Base-by-base conservation (phyloP, 2,113 vertebrate genomes). In the Orcinus orca region DNA sequence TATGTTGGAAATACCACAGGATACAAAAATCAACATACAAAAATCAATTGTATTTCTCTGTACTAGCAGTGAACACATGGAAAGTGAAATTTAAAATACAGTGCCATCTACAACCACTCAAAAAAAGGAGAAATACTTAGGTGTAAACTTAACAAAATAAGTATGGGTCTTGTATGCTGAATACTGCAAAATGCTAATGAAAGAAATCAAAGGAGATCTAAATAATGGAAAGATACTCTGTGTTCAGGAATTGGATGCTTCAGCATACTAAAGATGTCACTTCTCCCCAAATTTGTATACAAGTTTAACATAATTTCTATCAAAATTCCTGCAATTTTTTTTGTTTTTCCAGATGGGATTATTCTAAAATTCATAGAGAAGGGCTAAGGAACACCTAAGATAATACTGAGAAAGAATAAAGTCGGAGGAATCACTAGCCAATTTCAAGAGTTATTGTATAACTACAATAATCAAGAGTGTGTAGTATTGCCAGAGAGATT, bases 181-280 rank as follows among this genome's bases (percentile, higher is more conserved):
- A 88, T 71, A 67, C 18, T 76, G 25, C 38, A 92, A 82, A 92
- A 71, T 83, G 26, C 29, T 93, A 15, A 55, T 90, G 58, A 88
- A 92, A 58, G 18, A 93, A 97, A 83, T 76, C 38, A 87, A 60
- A 80, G 38, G 73, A 36, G 8, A 71, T 86, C 21, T 96, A 80
- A 84, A 70, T 71, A 50, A 55, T 41, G 55, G n/a, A 67, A 41
- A 74, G 31, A 55, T 31, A 79, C 2, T 70, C 14, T 0, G 3
- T 93, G 29, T 95, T 95, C 18, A 89, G 55, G 29, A 53, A 71
- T 76, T 92, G 26, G 73, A 89, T 29, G 11, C 44, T 74, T 97
- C 2, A 88, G 8, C 79, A 44, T 67, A 81, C 11, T 90, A 26
- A 89, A 85, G 62, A 65, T 91, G 36, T 65, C 6, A 41, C 26